These are phyloP conservation scores for Trichopria drosophilae DNA, from an alignment of 2,888 invertebrate species.

Conservation along the genomic window DNA sequence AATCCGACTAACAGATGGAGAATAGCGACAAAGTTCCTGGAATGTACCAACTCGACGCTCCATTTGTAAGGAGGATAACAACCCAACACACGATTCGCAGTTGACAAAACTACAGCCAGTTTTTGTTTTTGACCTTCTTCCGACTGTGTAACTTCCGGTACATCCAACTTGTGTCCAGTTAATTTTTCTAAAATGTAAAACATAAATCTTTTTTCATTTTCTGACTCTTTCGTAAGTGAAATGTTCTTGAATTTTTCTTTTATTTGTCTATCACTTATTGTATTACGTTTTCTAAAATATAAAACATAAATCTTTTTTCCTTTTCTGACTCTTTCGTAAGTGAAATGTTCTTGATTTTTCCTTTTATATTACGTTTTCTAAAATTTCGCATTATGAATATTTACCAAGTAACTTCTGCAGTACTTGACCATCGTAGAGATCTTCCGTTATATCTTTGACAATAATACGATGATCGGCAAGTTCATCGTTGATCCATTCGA, in stretches of 20 bases:
- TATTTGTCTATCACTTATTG: not conserved
- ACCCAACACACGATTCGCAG: conserved; percentile 82
- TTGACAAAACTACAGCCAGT: conserved; percentile 81
- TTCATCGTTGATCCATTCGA: conserved; percentile 99
- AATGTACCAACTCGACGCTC: conserved; percentile 96
- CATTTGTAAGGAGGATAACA: conserved; percentile 85
- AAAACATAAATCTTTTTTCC: conserved; percentile 13
- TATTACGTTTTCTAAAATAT: conserved; percentile 76
- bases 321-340: no score
- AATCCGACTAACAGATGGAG: conserved; percentile 90
- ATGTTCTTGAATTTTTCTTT: no score
- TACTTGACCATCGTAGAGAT: conserved; percentile 96
- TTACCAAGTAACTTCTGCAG: conserved; percentile 69
- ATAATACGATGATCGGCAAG: conserved; percentile 94
- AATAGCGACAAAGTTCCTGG: conserved; percentile 95
- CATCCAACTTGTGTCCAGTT: conserved; percentile 86
- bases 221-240: no score
- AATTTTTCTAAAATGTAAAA: conserved; percentile 73
- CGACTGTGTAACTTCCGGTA: conserved; percentile 97
- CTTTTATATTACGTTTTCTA: no score
- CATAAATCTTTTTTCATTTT: conserved; percentile 7
- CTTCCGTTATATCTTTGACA: conserved; percentile 94
- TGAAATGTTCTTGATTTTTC: no score
- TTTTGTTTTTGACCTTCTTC: conserved; percentile 98
- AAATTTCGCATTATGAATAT: conserved; percentile 8